Evolutionary conservation across 2,888 invertebrate species (phyloP).

Genomic region (Platycheirus albimanus): DNA sequence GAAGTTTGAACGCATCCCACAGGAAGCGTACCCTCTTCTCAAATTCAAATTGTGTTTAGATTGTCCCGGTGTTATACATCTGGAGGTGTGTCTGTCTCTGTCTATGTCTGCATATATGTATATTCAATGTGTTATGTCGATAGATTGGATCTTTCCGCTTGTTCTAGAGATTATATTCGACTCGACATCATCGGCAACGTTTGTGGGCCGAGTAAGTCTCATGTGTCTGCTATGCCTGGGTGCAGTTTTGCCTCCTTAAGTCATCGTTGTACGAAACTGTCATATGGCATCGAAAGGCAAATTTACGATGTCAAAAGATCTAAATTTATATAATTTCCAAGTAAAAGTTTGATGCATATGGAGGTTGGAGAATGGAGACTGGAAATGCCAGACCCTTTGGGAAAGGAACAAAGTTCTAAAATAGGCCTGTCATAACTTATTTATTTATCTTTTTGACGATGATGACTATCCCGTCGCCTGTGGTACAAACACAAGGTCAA

Average conservation of each 20-base stretch:
- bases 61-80: slow-evolving; percentile 42
- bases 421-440: slow-evolving; percentile 51
- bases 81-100: slow-evolving; percentile 61
- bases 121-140: slow-evolving; percentile 18
- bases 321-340: slow-evolving; percentile 44
- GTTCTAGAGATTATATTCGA: slow-evolving; percentile 29
- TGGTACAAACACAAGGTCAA: slow-evolving; percentile 68
- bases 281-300: slow-evolving; percentile 44
- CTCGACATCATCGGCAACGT: slow-evolving; percentile 32
- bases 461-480: slow-evolving; percentile 21
- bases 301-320: slow-evolving; percentile 57
- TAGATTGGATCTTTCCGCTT: slow-evolving; percentile 35
- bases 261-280: slow-evolving; percentile 34
- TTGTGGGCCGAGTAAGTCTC: slow-evolving; percentile 44
- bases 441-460: slow-evolving; percentile 54
- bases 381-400: slow-evolving; percentile 66
- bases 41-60: slow-evolving; percentile 41
- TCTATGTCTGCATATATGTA: too few relatives aligned
- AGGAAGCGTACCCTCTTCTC: slow-evolving; percentile 29
- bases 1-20: slow-evolving; percentile 41
- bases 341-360: slow-evolving; percentile 39
- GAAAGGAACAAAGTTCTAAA: slow-evolving; percentile 49
- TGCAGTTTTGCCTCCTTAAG: slow-evolving; percentile 35
- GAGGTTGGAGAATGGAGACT: too few relatives aligned
- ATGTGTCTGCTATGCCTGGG: slow-evolving; percentile 26